Evolutionary conservation across 2,888 invertebrate species (phyloP), one percentile per base, ranked within the genome.

Genomic region (Heliconius erato): DNA sequence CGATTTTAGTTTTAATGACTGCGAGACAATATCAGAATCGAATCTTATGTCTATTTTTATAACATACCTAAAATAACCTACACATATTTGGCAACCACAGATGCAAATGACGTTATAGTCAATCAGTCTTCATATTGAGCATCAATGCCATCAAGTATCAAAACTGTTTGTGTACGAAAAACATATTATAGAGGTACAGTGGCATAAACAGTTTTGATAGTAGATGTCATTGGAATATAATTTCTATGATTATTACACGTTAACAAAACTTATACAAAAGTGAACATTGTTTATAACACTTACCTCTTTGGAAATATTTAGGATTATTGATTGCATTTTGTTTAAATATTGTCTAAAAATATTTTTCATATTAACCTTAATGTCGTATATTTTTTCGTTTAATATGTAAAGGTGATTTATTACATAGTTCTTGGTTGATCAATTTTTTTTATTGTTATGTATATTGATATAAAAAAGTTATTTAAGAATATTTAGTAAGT

Each of bases 41-140:
- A 63, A 63, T 63, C 11, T 63, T n/a, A 63, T 59, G 12, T 63
- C 2, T 54, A 23, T 7, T 54, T 54, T 49, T 4, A 9, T 7
- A 7, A 19, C 54, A 54, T 7, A 23, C 23, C 54, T 54, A 23
- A 54, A 54, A 6, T 54, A 54, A 54, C 23, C 23, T 54, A 54
- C 23, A 49, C 6, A 54, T 54, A 54, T 54, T 23, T 63, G n/a
- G n/a, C 63, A 63, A 63, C 3, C 63, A 1, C 9, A 84, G 81
- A 85, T 86, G 82, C 82, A 84, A 86, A 80, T 65, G 54, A 79
- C 68, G 81, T 82, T 83, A 85, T 83, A 68, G 54, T 83, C 80
- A 83, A 83, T 85, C 83, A 86, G 86, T 86, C 85, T 85, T 86
- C 77, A 80, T 72, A 74, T 63, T 82, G 59, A 76, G 32, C 74